Evolutionary conservation across 2,888 invertebrate genomes (phyloP).

Genomic region (Synanthedon formicaeformis): DNA sequence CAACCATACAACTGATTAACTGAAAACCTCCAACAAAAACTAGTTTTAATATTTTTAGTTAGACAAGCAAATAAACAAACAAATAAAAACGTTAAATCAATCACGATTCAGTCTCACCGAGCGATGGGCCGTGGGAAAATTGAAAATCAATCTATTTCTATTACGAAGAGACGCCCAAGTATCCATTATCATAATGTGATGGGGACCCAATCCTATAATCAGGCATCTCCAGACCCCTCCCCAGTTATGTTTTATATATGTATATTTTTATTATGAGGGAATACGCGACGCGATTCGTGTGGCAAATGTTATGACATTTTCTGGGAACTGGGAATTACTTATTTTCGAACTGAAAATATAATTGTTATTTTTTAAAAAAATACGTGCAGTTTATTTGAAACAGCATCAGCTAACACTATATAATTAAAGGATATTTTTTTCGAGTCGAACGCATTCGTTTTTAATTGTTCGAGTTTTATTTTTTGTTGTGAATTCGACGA

Average conservation of each 20-base stretch:
- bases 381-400: too few relatives aligned
- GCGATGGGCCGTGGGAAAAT: slow-evolving; percentile 25
- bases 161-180: slow-evolving; percentile 46
- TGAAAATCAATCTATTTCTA: slow-evolving; percentile 61
- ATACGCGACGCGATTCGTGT: slow-evolving; percentile 30
- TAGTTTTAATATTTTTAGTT: too few relatives aligned
- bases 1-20: too few relatives aligned
- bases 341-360: too few relatives aligned
- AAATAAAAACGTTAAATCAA: slow-evolving; percentile 39
- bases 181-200: slow-evolving; percentile 57
- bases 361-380: too few relatives aligned
- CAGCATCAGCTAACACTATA: too few relatives aligned
- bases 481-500: background rate
- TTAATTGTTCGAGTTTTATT: background rate
- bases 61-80: background rate
- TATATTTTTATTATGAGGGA: slow-evolving; percentile 47
- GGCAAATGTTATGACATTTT: slow-evolving; percentile 26
- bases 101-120: slow-evolving; percentile 18
- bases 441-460: background rate
- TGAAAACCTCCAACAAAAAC: too few relatives aligned
- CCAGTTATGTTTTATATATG: slow-evolving; percentile 37
- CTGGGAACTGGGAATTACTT: too few relatives aligned
- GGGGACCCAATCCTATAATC: slow-evolving; percentile 55
- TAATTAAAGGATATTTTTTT: slow-evolving; percentile 15
- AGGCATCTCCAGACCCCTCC: slow-evolving; percentile 45